Evolutionary conservation across 2,888 invertebrate genomes (phyloP), one percentile per base, ranked within the genome.

Genomic region (Ophion ventricosus): DNA sequence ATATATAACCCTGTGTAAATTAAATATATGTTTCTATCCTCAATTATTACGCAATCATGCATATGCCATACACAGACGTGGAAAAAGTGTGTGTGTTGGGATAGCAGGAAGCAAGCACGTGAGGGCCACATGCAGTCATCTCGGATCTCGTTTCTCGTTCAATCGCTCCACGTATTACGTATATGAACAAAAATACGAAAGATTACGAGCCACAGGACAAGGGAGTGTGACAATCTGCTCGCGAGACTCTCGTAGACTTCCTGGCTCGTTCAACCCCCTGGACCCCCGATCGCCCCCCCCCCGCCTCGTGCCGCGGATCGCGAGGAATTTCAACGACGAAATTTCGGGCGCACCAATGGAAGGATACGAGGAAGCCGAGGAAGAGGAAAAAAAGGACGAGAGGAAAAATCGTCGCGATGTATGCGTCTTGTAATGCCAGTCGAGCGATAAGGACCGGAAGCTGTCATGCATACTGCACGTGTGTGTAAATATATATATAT

Each of bases 21-120:
- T 57, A 35, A 56, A 35, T 69, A 54, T 69, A 23, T 69, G n/a
- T 3, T 4, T n/a, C 20, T 57, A 11, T 43, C 67, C 69, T 57
- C 49, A 40, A 88, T 90, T 89, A 90, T 92, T 92, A 92, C 90
- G 91, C 89, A 92, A 92, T 92, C 90, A 85, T 89, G 89, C 92
- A 92, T 91, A 88, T 92, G 91, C 88, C 74, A 66, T 61, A 35
- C 11, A 54, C 91, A 91, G 92, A 92, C 90, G 88, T 90, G 91
- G 92, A 92, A 92, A 92, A 92, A 92, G 88, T 57, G 57, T 11
- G 17, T 87, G 84, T 67, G 61, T 26, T 73, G 78, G 88, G 76
- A 87, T 4, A 87, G 56, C 91, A 91, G 91, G 91, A 92, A 92
- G 87, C 90, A 91, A 74, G 78, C 84, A 92, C 91, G 91, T 92